A percentile compares a stretch with the other conserved stretches of the same genome.
These are phyloP conservation scores for Oryctolagus cuniculus DNA, from an alignment of 2,113 vertebrate genomes.

Conservation along the genomic window DNA sequence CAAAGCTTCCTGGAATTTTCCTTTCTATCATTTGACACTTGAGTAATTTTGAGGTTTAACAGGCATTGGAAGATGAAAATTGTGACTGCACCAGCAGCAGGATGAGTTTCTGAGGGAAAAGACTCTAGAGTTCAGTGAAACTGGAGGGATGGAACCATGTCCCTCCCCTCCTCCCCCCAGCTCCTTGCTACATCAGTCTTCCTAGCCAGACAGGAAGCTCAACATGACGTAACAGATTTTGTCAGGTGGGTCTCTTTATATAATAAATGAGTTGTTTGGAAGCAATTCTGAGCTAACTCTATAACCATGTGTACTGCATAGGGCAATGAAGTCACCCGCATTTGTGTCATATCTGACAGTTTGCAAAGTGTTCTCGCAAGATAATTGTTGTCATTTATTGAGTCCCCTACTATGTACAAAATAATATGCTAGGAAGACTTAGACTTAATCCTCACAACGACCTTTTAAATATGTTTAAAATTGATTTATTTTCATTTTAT, in stretches of 20 bases:
- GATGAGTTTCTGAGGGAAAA: not conserved
- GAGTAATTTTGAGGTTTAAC: not conserved
- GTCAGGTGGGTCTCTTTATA: constrained; percentile 6
- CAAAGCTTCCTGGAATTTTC: not conserved
- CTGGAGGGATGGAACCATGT: not conserved
- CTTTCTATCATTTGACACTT: not conserved
- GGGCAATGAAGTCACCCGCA: not conserved
- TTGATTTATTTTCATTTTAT: no score
- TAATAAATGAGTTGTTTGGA: not conserved
- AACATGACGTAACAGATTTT: not conserved
- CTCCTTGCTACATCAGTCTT: not conserved
- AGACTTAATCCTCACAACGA: not conserved
- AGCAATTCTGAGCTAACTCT: not conserved
- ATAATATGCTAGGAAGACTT: not conserved
- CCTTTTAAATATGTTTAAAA: not conserved
- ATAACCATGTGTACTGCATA: not conserved
- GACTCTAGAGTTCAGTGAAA: not conserved
- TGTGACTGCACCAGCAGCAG: not conserved
- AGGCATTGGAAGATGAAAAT: not conserved
- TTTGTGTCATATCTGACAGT: not conserved
- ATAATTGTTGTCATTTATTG: not conserved
- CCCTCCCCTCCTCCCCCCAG: not conserved
- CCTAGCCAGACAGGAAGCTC: not conserved
- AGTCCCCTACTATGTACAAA: not conserved
- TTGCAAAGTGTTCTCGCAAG: not conserved